Evolutionary conservation across 2,113 vertebrate genomes (phyloP).

Genomic region (Mirounga angustirostris): DNA sequence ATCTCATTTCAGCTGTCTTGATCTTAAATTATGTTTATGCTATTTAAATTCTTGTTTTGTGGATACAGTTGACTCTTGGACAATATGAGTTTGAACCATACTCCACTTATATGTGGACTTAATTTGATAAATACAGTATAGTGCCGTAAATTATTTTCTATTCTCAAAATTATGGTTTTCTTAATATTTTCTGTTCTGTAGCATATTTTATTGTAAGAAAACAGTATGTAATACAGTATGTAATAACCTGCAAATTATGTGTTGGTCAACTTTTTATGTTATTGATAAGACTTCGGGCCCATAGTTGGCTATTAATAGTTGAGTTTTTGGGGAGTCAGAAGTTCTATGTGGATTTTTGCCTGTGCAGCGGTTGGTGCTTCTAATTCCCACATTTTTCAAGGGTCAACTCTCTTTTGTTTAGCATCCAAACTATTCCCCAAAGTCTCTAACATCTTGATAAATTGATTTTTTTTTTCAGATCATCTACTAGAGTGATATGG

Average conservation of each 20-base stretch:
- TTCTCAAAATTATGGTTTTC: background rate
- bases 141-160: background rate
- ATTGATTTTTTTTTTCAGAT: background rate
- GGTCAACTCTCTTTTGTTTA: background rate
- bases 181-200: background rate
- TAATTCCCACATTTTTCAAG: background rate
- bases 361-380: background rate
- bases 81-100: background rate
- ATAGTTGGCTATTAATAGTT: background rate
- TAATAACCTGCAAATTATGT: background rate
- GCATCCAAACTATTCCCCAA: background rate
- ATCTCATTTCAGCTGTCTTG: constrained; percentile 20
- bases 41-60: background rate
- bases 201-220: background rate
- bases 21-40: background rate
- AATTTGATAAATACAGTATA: background rate
- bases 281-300: background rate
- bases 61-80: background rate
- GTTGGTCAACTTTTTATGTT: background rate
- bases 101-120: background rate
- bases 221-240: background rate
- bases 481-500: background rate
- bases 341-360: background rate
- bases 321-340: background rate
- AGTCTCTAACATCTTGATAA: background rate